A percentile compares a stretch with the other conserved stretches of the same genome.
Evolutionary conservation across 1,140 invertebrate genomes (phyloP).

Genomic region (Theocolax elegans): DNA sequence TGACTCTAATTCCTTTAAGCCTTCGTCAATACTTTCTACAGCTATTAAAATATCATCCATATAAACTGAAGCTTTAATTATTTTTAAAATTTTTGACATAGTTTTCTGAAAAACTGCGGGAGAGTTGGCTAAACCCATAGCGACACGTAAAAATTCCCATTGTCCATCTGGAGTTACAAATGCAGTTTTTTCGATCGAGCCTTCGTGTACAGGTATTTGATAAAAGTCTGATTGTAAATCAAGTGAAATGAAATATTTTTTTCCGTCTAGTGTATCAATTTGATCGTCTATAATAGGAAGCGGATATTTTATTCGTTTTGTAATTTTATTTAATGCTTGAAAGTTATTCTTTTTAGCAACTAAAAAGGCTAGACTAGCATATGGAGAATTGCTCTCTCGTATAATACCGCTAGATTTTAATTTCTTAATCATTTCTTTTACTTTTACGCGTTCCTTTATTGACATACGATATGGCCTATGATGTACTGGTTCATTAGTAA

Average conservation of each 20-base stretch:
- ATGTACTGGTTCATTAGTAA: constrained; percentile 51
- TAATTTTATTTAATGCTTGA: constrained; percentile 59
- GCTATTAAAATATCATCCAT: neutral
- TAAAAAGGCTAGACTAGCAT: constrained; percentile 49
- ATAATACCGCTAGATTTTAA: constrained; percentile 46
- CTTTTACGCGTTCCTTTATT: constrained; percentile 45
- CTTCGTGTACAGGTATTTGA: neutral
- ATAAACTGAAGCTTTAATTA: too few species aligned
- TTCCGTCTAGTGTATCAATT: neutral
- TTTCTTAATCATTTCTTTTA: constrained; percentile 54
- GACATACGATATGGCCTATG: constrained; percentile 50
- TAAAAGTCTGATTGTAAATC: neutral
- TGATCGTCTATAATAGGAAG: neutral
- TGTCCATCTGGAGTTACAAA: constrained; percentile 10
- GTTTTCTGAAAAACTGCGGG: neutral
- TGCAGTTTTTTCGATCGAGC: constrained; percentile 41
- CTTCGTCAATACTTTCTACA: neutral
- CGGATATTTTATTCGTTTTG: constrained; percentile 44
- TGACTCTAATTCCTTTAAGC: too few species aligned
- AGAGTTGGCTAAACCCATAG: neutral
- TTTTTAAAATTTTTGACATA: neutral
- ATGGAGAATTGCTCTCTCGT: constrained; percentile 45
- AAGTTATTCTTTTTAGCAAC: constrained; percentile 60
- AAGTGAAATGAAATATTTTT: neutral
- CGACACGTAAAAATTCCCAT: neutral